These are phyloP conservation scores for Phengaris arion DNA, from an alignment of 2,888 invertebrate species.

Conservation along the genomic window DNA sequence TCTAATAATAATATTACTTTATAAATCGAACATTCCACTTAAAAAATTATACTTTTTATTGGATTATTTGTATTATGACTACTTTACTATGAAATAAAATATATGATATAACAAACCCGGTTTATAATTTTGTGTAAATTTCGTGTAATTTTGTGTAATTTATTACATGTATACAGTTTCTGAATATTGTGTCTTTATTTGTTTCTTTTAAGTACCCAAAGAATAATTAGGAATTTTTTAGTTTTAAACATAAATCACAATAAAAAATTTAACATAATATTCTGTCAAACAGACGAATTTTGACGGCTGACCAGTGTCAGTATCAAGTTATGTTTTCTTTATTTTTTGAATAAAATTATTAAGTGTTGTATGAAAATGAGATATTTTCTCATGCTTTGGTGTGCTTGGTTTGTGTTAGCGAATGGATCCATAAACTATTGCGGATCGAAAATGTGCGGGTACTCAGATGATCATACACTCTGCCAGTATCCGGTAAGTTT, in stretches of 20 bases:
- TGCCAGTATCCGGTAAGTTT: slow-evolving; percentile 61
- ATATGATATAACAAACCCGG: background rate
- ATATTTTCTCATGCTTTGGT: slow-evolving; percentile 19
- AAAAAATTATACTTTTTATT: background rate
- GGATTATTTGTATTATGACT: background rate
- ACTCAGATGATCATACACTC: slow-evolving; percentile 59
- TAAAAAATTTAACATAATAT: background rate
- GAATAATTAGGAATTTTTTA: too few species aligned
- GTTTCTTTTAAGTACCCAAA: background rate
- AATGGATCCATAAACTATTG: slow-evolving; percentile 56
- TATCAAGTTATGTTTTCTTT: background rate
- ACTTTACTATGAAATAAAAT: background rate
- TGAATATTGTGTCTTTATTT: background rate
- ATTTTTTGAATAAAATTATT: background rate
- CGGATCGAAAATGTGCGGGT: slow-evolving; percentile 61
- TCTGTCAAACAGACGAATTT: background rate
- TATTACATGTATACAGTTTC: background rate
- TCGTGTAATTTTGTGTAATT: background rate
- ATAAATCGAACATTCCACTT: background rate
- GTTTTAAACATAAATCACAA: too few species aligned
- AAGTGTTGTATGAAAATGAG: slow-evolving; percentile 38
- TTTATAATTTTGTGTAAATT: background rate
- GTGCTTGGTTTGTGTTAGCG: slow-evolving; percentile 34
- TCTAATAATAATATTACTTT: background rate
- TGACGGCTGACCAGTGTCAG: background rate